Evolutionary conservation across 2,888 invertebrate genomes (phyloP), one percentile per base, ranked within the genome.

Genomic region (Drosophila yooni): DNA sequence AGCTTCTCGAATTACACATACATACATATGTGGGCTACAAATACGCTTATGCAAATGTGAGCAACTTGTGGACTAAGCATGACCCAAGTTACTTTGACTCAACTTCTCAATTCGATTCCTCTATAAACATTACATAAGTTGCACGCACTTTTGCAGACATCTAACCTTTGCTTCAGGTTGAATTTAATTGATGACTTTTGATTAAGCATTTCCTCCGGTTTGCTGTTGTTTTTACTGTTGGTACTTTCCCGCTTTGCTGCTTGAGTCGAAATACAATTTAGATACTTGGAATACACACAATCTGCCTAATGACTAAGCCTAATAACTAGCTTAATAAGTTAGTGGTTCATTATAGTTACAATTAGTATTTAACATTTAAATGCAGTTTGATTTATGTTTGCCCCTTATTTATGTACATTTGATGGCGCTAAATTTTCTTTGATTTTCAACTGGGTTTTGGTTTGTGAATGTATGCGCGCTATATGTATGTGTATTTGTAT

Each of bases 371-470:
- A 82, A 89, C 85, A 88, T 80, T 88, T 88, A 89, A 86, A 86
- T 86, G 86, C 90, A 78, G 72, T 88, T 85, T 89, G 85, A 86
- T 89, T 86, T 70, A 82, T 86, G 88, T 73, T 78, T 89, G 86
- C 76, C 81, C 85, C 80, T 76, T 87, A 62, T 63, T 52, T 89
- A 89, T 89, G 48, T 88, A 85, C 89, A 85, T 58, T 63, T 72
- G 73, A 81, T 88, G 82, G 56, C 60, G 58, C 31, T 48, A 3
- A 65, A 38, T 29, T 6, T n/a, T 13, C n/a, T 38, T 56, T 36
- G 54, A 54, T 56, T 56, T 79, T 68, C 67, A 78, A 73, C 62
- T 51, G 36, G 54, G 48, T 63, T 61, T 51, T 25, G 11, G 2
- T n/a, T n/a, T 21, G 3, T 56, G 15, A 50, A 34, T 54, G 38